A percentile compares a stretch with the other conserved stretches of the same genome.
phyloP scores from a whole-genome alignment of 2,888 invertebrate genomes.

The Ptycholaimellus sp. region DNA sequence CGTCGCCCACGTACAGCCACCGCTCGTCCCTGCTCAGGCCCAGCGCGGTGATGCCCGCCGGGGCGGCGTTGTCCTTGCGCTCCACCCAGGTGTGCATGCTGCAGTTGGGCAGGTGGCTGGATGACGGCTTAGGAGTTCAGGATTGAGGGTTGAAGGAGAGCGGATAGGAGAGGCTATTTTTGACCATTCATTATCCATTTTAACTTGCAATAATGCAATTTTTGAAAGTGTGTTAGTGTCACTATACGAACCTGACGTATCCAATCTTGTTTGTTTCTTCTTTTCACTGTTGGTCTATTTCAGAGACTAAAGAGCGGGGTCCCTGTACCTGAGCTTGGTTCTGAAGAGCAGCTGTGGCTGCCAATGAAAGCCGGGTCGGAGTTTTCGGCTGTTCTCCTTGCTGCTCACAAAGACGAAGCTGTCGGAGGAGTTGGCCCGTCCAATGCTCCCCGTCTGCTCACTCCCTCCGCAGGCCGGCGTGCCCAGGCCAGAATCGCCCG shows the following conservation, averaged over 20 bases:
- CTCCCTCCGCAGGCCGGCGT: background rate
- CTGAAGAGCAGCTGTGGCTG: conserved; percentile 67
- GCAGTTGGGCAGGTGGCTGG: too few relatives aligned
- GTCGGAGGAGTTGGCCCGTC: conserved; percentile 1
- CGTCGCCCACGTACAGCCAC: conserved; percentile 65
- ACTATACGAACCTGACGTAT: too few relatives aligned
- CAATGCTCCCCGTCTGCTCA: background rate
- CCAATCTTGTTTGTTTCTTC: too few relatives aligned
- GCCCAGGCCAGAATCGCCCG: background rate
- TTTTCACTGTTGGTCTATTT: too few relatives aligned
- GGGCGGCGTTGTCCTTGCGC: conserved; percentile 81
- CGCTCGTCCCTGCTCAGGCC: conserved; percentile 67
- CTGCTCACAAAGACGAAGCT: conserved; percentile 3
- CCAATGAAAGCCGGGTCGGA: conserved; percentile 36
- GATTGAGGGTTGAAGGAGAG: too few relatives aligned
- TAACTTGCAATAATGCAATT: too few relatives aligned
- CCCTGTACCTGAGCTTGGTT: conserved; percentile 76
- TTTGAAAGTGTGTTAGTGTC: too few relatives aligned
- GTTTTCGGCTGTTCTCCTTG: background rate
- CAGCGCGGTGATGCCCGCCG: conserved; percentile 78
- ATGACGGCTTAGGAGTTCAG: too few relatives aligned
- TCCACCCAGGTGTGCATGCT: conserved; percentile 93
- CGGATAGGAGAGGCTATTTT: too few relatives aligned
- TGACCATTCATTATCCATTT: too few relatives aligned
- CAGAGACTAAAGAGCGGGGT: too few relatives aligned